Conservation (phyloP, 2,797 vertebrate species). For the Hoplostethus mediterraneus region DNA sequence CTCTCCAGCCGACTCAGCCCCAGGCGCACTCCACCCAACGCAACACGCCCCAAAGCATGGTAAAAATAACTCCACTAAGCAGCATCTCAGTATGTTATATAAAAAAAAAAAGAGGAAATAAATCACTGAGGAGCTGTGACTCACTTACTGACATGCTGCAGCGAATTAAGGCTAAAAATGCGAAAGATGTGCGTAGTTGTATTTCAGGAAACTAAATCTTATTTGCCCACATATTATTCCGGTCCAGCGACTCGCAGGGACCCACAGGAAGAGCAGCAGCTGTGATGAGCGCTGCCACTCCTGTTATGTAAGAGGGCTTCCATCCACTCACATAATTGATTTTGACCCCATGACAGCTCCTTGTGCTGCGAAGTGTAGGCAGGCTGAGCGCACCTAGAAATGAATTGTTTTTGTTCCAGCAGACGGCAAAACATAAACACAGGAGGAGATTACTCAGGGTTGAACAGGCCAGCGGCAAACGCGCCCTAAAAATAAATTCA, state of each 20-base stretch:
- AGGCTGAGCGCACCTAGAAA: constrained; percentile 27
- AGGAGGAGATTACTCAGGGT: constrained; percentile 40
- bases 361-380: constrained; percentile 44
- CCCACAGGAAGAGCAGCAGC: constrained; percentile 66
- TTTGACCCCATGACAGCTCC: constrained; percentile 63
- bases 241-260: constrained; percentile 40
- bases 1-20: constrained; percentile 25
- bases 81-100: constrained; percentile 52
- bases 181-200: constrained; percentile 27
- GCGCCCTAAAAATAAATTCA: not conserved
- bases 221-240: constrained; percentile 52
- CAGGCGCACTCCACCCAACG: constrained; percentile 42
- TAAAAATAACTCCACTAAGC: constrained; percentile 70
- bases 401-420: constrained; percentile 8
- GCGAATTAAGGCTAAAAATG: constrained; percentile 30
- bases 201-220: constrained; percentile 41
- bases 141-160: constrained; percentile 41
- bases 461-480: not conserved
- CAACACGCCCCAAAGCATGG: constrained; percentile 61
- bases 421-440: constrained; percentile 41
- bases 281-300: constrained; percentile 59
- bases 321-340: constrained; percentile 76
- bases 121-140: constrained; percentile 52
- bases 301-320: constrained; percentile 76
- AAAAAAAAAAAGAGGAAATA: constrained; percentile 46